phyloP scores from a whole-genome alignment of 1,140 invertebrate species.

The Drosophila cardini region DNA sequence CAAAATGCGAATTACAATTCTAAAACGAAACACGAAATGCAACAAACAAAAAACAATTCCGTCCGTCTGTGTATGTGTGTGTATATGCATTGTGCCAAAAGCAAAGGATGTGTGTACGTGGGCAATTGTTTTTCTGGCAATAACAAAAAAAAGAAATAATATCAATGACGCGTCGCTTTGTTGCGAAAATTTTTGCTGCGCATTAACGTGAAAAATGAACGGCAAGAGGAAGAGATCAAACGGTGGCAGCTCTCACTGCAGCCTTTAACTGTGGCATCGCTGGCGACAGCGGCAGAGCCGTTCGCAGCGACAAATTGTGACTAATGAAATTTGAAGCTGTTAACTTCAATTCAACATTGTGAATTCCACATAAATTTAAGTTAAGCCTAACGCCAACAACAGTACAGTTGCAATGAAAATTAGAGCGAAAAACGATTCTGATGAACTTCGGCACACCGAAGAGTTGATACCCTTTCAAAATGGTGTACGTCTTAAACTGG shows the following conservation, averaged over 20 bases:
- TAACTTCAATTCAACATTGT: neutral
- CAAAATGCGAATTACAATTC: slow-evolving; percentile 42
- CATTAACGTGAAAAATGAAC: slow-evolving; percentile 63
- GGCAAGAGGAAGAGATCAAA: slow-evolving; percentile 65
- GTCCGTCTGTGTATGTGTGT: slow-evolving; percentile 47
- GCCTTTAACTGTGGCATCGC: slow-evolving; percentile 7
- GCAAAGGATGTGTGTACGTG: slow-evolving; percentile 30
- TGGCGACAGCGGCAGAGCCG: slow-evolving; percentile 27
- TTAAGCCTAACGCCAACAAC: neutral
- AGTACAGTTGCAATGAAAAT: neutral
- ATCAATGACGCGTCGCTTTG: slow-evolving; percentile 53
- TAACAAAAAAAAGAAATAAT: slow-evolving; percentile 37
- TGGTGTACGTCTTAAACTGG: too few relatives aligned
- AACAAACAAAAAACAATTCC: slow-evolving; percentile 50
- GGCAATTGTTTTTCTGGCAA: slow-evolving; percentile 42
- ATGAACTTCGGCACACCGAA: neutral
- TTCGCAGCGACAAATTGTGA: slow-evolving; percentile 35
- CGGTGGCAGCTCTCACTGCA: slow-evolving; percentile 13
- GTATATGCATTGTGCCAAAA: slow-evolving; percentile 38
- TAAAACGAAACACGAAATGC: slow-evolving; percentile 47
- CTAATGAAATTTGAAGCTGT: slow-evolving; percentile 52
- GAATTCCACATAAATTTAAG: neutral
- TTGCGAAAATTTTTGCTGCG: slow-evolving; percentile 70
- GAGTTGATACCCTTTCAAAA: too few relatives aligned
- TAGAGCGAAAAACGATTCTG: neutral